These are phyloP conservation scores for Arion vulgaris DNA, from an alignment of 1,140 invertebrate species.

Conservation along the genomic window DNA sequence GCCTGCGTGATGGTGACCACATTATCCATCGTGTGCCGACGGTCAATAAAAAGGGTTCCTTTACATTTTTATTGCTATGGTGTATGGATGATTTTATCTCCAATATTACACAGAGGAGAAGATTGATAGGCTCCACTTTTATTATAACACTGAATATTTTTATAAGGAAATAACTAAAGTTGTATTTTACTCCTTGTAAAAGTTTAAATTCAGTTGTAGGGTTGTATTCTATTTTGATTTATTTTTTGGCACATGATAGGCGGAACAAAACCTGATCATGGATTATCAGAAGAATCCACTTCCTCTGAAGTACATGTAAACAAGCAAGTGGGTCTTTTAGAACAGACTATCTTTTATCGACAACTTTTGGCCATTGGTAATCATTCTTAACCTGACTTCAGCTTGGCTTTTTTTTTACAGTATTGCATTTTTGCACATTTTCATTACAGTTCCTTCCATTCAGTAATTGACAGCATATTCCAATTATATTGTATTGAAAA, in stretches of 20 bases:
- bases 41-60: too few species aligned
- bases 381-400: background rate
- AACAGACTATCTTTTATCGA: slow-evolving; percentile 10
- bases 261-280: background rate
- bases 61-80: too few species aligned
- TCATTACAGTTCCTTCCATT: too few species aligned
- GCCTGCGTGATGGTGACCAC: too few species aligned
- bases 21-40: too few species aligned
- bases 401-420: background rate
- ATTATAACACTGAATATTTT: too few species aligned
- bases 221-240: background rate
- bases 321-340: background rate
- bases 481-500: too few species aligned
- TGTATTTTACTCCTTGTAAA: background rate
- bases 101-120: too few species aligned
- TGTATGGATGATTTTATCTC: too few species aligned
- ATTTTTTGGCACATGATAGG: background rate
- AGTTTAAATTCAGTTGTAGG: background rate
- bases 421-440: background rate
- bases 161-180: too few species aligned
- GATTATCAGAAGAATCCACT: background rate
- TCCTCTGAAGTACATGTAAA: background rate
- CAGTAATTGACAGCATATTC: too few species aligned
- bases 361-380: slow-evolving; percentile 23
- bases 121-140: too few species aligned